phyloP scores from a whole-genome alignment of 2,797 vertebrate species.

The Scolopax rusticola region DNA sequence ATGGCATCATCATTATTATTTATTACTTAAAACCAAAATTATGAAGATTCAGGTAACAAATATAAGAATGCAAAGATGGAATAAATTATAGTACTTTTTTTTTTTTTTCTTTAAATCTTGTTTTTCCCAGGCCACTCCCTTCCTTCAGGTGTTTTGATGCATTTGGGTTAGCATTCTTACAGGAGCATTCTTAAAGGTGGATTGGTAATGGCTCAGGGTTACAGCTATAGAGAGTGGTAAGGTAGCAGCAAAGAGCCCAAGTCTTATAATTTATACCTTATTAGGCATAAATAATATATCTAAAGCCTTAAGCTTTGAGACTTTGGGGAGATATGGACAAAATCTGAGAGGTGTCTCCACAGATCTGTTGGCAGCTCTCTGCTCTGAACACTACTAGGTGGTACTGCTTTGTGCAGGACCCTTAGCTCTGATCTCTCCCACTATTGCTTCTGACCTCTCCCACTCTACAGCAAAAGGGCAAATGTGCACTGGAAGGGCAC shows the following conservation, averaged over 20 bases:
- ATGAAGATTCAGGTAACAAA: not conserved
- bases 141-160: not conserved
- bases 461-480: not conserved
- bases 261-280: not conserved
- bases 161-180: not conserved
- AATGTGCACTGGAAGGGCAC: not conserved
- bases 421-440: not conserved
- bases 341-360: not conserved
- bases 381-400: not conserved
- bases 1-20: not conserved
- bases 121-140: not conserved
- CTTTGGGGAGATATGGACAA: not conserved
- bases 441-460: not conserved
- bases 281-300: not conserved
- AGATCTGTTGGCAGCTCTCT: not conserved
- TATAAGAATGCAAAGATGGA: not conserved
- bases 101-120: not conserved
- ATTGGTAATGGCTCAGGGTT: not conserved
- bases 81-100: not conserved
- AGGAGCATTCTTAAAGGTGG: not conserved
- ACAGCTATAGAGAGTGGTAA: not conserved
- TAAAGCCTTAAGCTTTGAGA: not conserved
- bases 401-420: not conserved
- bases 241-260: not conserved
- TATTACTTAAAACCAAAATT: not conserved